Base-by-base conservation (phyloP, 2,797 vertebrate species). In the Aphelocoma californica region DNA sequence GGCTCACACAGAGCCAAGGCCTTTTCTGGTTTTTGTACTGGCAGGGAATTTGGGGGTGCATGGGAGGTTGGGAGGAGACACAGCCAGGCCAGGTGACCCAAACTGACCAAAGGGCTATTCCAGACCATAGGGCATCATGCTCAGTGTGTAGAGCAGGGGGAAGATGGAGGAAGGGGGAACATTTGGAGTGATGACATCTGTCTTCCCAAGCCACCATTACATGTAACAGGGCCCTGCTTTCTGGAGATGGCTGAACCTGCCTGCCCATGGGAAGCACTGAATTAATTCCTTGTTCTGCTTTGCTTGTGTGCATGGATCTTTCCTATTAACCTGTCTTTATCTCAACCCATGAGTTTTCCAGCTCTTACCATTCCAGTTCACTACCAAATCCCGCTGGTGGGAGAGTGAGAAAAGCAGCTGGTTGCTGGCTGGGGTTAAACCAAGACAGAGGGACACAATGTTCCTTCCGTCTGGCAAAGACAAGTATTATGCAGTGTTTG, bases 401-500 rank as follows among this genome's bases (percentile, higher is more conserved):
- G 7, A 4, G 2, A 66, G 17, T 42, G 7, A 80, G 23, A 0
- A 1, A 56, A 73, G 54, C 24, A 14, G 54, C 48, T 73, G 81
- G 9, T 36, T 60, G 31, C 34, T 79, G 67, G 32, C 67, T 66
- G 60, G 61, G 34, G 34, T 73, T 84, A 66, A 84, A 54, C 40
- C 34, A 66, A 1, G 1, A 73, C 3, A 3, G 31, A 94, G n/a
- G 51, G 51, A 94, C 81, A 92, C n/a, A 85, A 38, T 67, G 79
- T 71, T 95, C 84, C 84, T 91, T 88, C 66, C 32, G 1, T 32
- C 28, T 90, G 48, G 79, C 79, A 95, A 93, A 78, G 45, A 45
- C 79, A 96, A 75, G 66, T 45, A 86, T 69, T 91, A 81, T 19
- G 51, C 54, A 86, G 70, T 40, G 45, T 89, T 70, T 93, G 81